Conservation (phyloP, 2,888 invertebrate species). For the Drosophila sordidula region DNA sequence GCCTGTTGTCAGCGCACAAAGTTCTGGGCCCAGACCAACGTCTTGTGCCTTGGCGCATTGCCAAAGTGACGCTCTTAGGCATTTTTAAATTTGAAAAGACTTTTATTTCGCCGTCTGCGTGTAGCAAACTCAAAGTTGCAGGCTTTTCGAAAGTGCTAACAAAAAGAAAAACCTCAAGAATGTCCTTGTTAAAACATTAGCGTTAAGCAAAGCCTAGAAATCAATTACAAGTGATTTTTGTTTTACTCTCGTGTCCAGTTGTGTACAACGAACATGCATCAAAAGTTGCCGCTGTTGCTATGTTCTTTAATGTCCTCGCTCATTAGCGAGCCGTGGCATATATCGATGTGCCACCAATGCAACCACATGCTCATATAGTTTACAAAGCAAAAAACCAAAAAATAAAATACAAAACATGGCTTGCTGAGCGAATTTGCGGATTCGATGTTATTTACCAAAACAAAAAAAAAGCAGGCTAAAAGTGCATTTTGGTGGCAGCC, state of each 20-base stretch:
- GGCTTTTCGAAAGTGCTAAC: slow-evolving; percentile 37
- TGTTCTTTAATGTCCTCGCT: slow-evolving; percentile 71
- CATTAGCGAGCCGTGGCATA: slow-evolving; percentile 57
- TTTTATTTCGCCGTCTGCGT: slow-evolving; percentile 53
- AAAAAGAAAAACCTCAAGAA: slow-evolving; percentile 25
- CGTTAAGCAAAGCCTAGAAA: slow-evolving; percentile 63
- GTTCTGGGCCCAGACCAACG: slow-evolving; percentile 41
- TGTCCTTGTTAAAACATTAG: slow-evolving; percentile 62
- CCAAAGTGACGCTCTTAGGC: slow-evolving; percentile 78
- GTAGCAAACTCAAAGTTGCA: slow-evolving; percentile 25
- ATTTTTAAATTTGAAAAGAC: slow-evolving; percentile 73
- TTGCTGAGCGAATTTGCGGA: slow-evolving; percentile 53
- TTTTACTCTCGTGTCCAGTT: slow-evolving; percentile 9
- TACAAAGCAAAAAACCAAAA: slow-evolving; percentile 28
- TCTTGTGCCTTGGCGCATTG: slow-evolving; percentile 60
- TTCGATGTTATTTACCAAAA: slow-evolving; percentile 18
- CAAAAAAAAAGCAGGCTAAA: not conserved
- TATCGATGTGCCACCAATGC: slow-evolving; percentile 33
- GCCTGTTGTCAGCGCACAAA: slow-evolving; percentile 58
- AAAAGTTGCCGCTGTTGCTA: slow-evolving; percentile 45
- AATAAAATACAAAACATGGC: slow-evolving; percentile 37
- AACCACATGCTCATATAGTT: slow-evolving; percentile 22
- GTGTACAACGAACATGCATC: slow-evolving; percentile 43
- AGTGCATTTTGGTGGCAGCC: slow-evolving; percentile 21
- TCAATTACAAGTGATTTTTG: slow-evolving; percentile 60